Percentiles rank a stretch among this genome's conserved stretches.
Evolutionary conservation across 2,113 vertebrate species (phyloP).

Genomic region (Actenoides lindsayi): DNA sequence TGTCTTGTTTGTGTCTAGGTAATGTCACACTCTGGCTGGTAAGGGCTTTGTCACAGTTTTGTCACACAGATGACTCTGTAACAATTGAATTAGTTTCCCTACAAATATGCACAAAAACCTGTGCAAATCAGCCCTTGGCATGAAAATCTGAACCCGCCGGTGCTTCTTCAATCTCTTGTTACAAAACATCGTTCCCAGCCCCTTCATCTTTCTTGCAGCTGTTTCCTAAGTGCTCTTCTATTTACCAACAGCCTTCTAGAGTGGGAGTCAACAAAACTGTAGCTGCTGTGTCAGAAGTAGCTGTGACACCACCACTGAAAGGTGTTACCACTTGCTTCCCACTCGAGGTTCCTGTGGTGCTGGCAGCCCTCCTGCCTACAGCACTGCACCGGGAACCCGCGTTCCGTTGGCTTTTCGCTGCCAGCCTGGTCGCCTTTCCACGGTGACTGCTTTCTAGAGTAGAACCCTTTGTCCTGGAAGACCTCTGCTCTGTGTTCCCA

Average conservation of each 20-base stretch:
- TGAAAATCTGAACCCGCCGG: neutral
- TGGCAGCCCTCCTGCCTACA: neutral
- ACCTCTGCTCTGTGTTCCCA: neutral
- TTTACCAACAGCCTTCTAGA: slow-evolving; percentile 10
- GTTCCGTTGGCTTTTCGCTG: neutral
- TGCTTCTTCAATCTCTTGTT: neutral
- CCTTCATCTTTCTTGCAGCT: slow-evolving; percentile 34
- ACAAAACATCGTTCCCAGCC: neutral
- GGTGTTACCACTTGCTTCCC: neutral
- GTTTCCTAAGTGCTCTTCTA: slow-evolving; percentile 5
- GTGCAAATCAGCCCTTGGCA: neutral
- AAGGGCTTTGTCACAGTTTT: neutral
- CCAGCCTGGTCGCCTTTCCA: neutral
- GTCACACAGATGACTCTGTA: neutral
- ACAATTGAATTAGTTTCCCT: neutral
- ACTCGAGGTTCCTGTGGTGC: neutral
- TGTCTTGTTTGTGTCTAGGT: neutral
- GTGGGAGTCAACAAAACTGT: neutral
- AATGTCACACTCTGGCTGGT: neutral
- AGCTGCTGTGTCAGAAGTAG: neutral
- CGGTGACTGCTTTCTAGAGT: neutral
- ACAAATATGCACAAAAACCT: neutral
- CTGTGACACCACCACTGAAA: neutral
- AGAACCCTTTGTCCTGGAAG: neutral
- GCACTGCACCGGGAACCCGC: neutral